Conservation (phyloP, 2,888 invertebrate genomes). For the Rhabditoides inermis region DNA sequence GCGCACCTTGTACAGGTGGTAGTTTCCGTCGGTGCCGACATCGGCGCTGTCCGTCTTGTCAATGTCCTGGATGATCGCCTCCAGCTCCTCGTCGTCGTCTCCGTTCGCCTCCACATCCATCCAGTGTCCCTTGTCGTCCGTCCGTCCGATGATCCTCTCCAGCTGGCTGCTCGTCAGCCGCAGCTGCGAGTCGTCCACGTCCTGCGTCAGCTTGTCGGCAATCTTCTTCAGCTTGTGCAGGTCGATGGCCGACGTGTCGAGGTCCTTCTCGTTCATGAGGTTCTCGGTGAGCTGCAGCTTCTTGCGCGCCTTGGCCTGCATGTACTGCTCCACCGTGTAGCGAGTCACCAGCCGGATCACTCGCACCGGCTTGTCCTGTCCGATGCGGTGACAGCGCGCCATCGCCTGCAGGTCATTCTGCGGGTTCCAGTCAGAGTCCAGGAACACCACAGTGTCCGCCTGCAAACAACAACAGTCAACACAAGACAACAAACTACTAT, state of each 20-base stretch:
- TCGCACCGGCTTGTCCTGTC: constrained; percentile 55
- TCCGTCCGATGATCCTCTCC: constrained; percentile 9
- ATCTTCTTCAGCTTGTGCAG: too few species aligned
- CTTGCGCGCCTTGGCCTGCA: constrained; percentile 52
- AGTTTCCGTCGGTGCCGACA: neutral
- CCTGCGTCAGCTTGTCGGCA: constrained; percentile 10
- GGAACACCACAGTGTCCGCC: constrained; percentile 56
- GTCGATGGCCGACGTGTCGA: constrained; percentile 1
- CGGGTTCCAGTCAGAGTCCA: constrained; percentile 56
- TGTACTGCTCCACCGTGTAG: constrained; percentile 55
- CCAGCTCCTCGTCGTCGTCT: constrained; percentile 52
- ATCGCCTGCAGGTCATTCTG: constrained; percentile 57
- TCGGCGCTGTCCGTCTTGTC: neutral
- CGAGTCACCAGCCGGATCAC: constrained; percentile 53
- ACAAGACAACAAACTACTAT: too few species aligned
- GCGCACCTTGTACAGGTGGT: too few species aligned
- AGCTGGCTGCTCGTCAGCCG: too few species aligned
- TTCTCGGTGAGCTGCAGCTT: constrained; percentile 54
- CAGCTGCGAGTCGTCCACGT: constrained; percentile 3
- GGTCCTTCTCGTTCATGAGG: constrained; percentile 46
- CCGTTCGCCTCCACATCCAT: constrained; percentile 40
- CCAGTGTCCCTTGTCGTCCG: constrained; percentile 11
- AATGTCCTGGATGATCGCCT: neutral
- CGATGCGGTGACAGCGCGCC: constrained; percentile 56
- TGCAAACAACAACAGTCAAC: constrained; percentile 12